These are phyloP conservation scores for Theocolax elegans DNA, from an alignment of 1,140 invertebrate genomes.

Conservation along the genomic window DNA sequence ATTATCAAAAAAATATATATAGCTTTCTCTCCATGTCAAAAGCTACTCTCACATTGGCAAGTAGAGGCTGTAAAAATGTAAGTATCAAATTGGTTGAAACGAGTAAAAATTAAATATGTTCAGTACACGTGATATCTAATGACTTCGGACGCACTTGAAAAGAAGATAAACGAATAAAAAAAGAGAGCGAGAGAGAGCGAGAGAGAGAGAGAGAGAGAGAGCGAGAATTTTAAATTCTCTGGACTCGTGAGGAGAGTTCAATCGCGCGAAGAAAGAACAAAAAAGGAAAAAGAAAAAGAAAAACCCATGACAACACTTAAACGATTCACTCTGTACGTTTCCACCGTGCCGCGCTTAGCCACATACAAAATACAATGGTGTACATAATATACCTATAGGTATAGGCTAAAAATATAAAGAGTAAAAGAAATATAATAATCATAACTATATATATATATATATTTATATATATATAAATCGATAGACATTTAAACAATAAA, in stretches of 20 bases:
- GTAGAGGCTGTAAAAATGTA: slow-evolving; percentile 8
- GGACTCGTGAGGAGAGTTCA: no score
- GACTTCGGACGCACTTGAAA: slow-evolving; percentile 40
- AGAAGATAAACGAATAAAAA: no score
- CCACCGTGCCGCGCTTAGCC: slow-evolving; percentile 8
- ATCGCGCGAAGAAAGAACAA: slow-evolving; percentile 6
- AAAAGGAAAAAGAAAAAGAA: slow-evolving; percentile 12
- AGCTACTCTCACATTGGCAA: no score
- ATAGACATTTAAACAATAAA: slow-evolving; percentile 38
- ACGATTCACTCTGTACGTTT: slow-evolving; percentile 26
- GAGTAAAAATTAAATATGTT: no score
- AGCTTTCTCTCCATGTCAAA: no score
- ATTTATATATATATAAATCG: no score
- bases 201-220: no score
- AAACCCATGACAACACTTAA: no score
- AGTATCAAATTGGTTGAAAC: not conserved
- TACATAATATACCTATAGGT: not conserved
- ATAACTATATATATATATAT: no score
- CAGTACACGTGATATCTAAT: slow-evolving; percentile 24
- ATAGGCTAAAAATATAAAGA: not conserved
- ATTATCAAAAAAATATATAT: no score
- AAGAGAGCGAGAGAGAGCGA: no score
- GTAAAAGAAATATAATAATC: slow-evolving; percentile 26
- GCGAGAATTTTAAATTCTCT: no score
- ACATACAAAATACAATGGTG: not conserved